Conservation (phyloP, 2,888 invertebrate species). For the Drosophila austrosaltans region DNA sequence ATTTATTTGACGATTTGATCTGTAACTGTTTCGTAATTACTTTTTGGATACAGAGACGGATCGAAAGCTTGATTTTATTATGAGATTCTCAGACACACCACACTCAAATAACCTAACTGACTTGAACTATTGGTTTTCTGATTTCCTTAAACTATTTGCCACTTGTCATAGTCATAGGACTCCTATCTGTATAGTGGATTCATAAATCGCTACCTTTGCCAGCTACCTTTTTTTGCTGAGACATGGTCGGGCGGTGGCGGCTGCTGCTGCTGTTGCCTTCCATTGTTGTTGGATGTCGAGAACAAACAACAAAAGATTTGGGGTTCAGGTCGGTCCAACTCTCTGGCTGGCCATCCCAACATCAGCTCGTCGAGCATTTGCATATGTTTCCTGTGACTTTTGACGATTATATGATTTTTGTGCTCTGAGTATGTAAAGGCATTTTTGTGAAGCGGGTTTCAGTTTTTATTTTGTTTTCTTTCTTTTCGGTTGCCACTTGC, state of each 20-base stretch:
- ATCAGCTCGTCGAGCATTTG: conserved; percentile 63
- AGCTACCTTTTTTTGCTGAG: conserved; percentile 56
- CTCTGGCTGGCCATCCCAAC: conserved; percentile 40
- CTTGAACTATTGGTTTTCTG: no score
- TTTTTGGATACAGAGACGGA: no score
- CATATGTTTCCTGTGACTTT: conserved; percentile 80
- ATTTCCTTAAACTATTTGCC: not conserved
- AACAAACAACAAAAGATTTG: conserved; percentile 67
- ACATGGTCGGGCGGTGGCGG: conserved; percentile 44
- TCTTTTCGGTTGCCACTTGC: conserved; percentile 56
- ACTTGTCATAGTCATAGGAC: not conserved
- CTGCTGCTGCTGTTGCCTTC: conserved; percentile 18
- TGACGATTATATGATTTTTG: conserved; percentile 81
- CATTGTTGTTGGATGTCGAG: conserved; percentile 72
- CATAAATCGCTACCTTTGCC: conserved; percentile 71
- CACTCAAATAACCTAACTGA: no score
- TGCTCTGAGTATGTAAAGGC: conserved; percentile 54
- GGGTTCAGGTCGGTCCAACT: conserved; percentile 17
- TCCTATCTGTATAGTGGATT: conserved; percentile 20
- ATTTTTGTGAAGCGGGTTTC: conserved; percentile 59
- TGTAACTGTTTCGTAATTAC: no score
- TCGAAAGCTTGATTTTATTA: no score
- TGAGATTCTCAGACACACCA: no score
- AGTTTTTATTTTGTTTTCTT: conserved; percentile 56
- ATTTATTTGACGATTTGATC: no score